Conservation (phyloP, 2,113 vertebrate genomes). For the Pongo abelii region DNA sequence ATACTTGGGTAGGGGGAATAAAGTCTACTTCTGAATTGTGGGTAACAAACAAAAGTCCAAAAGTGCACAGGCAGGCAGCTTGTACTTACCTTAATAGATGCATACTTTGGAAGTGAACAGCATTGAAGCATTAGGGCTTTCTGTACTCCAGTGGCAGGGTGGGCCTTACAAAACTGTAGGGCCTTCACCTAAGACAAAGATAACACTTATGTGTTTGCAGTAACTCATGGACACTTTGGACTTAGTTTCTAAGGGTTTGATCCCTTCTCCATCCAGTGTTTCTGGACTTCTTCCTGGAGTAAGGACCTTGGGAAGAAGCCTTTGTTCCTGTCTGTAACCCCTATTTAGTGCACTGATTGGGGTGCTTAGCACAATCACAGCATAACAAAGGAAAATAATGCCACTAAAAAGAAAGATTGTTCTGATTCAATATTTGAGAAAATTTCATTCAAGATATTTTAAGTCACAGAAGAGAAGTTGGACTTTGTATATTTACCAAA, state of each 20-base stretch:
- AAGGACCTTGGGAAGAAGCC: background rate
- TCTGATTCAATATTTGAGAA: background rate
- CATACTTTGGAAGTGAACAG: background rate
- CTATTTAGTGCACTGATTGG: background rate
- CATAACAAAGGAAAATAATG: background rate
- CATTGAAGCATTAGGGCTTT: background rate
- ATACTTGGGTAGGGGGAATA: conserved; percentile 17
- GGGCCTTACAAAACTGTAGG: background rate
- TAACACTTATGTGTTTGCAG: background rate
- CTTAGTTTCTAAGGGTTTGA: background rate
- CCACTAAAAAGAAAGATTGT: background rate
- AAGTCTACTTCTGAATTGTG: background rate
- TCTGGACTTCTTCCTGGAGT: background rate
- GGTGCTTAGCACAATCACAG: background rate
- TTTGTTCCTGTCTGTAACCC: background rate
- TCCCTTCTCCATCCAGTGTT: background rate
- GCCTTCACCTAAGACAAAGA: background rate
- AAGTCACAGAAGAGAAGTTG: background rate
- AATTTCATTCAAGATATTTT: background rate
- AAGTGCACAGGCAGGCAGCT: background rate
- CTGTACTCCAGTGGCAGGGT: background rate
- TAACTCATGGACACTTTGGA: background rate
- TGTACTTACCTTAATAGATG: background rate
- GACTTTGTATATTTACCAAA: background rate
- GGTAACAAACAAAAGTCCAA: background rate